Evolutionary conservation across 2,797 vertebrate species (phyloP), one percentile per base, ranked within the genome.

Genomic region (Arctocebus calabarensis): DNA sequence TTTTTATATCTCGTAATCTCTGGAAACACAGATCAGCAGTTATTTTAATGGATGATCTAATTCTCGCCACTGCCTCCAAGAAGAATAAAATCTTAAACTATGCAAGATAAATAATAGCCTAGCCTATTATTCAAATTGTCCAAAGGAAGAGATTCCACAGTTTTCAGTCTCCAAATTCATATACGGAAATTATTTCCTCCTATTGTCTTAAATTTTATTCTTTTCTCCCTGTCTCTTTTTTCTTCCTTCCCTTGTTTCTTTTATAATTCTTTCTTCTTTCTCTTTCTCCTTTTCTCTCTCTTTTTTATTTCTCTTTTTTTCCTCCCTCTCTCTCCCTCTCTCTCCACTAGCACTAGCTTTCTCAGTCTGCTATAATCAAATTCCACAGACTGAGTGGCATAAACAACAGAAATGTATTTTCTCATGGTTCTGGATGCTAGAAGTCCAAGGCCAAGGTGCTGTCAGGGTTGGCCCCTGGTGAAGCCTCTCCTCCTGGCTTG

Each of bases 11-110:
- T 66, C 88, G 83, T 86, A 73, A 83, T 87, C 85, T 59, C 82
- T 92, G 48, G 27, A 94, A 96, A 92, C 77, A 84, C 20, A 90
- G 70, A 61, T 52, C 55, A 55, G 89, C 68, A 90, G 57, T 90
- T 87, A 94, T 95, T 88, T 95, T 94, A 90, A 90, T 55, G 32
- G 64, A 73, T 92, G 81, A 87, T 78, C 62, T 84, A 87, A 90
- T 68, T 87, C 86, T 87, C 87, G 82, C 45, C 86, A 73, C 85
- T 82, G 64, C 52, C 88, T 95, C 85, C 89, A 96, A 92, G 17
- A 89, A 74, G 68, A 92, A 90, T 78, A 92, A 94, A 96, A 92
- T 92, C 62, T 92, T 92, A 94, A 95, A 94, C 85, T 85, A 78
- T 90, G 73, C 85, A 96, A 73, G 85, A 86, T 86, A 92, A 90